Conservation (phyloP, 1,140 invertebrate species). For the Zophobas atratus region DNA sequence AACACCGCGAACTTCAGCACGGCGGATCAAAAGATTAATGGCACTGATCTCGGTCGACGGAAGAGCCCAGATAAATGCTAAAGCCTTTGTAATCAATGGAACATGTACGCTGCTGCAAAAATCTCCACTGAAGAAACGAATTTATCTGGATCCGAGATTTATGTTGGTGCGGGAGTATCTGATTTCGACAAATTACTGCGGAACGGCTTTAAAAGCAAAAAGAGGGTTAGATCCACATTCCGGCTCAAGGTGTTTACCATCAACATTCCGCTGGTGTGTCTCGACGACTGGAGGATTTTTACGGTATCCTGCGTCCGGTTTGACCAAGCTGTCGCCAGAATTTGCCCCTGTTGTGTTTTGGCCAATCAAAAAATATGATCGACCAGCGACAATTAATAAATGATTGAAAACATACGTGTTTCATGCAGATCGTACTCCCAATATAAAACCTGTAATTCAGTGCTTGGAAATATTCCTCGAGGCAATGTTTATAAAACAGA, state of each 20-base stretch:
- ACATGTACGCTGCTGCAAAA: conserved; percentile 7
- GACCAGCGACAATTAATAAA: no score
- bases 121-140: background rate
- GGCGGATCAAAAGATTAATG: conserved; percentile 5
- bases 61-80: conserved; percentile 1
- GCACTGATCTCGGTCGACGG: background rate
- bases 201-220: background rate
- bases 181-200: conserved; percentile 13
- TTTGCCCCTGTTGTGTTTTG: no score
- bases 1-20: background rate
- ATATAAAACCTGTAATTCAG: no score
- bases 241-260: background rate
- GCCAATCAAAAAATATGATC: no score
- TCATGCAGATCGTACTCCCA: no score
- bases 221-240: background rate
- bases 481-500: no score
- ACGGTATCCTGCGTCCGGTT: no score
- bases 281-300: background rate
- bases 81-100: conserved; percentile 2
- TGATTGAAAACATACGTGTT: no score
- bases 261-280: conserved; percentile 1
- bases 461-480: no score
- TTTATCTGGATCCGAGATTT: background rate
- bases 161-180: background rate
- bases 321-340: no score